Conservation (phyloP, 2,888 invertebrate genomes). For the Perizoma flavofasciatum region DNA sequence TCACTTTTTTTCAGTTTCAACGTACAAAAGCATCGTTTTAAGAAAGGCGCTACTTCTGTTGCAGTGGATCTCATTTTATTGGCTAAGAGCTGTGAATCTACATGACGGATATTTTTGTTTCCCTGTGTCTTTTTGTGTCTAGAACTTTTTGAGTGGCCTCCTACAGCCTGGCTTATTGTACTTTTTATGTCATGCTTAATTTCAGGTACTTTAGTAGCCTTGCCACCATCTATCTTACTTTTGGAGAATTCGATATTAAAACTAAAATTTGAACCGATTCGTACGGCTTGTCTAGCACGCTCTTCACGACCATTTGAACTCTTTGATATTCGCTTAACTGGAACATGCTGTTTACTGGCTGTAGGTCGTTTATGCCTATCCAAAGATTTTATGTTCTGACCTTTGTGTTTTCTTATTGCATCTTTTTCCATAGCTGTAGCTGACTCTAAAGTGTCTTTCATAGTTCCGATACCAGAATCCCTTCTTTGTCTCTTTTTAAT, state of each 20-base stretch:
- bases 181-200: not conserved
- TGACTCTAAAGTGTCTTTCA: slow-evolving; percentile 11
- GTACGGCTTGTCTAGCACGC: slow-evolving; percentile 41
- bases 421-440: slow-evolving; percentile 8
- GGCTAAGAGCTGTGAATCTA: slow-evolving; percentile 28
- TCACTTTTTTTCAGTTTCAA: slow-evolving; percentile 31
- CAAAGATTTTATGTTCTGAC: slow-evolving; percentile 1
- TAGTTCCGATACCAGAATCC: slow-evolving; percentile 35
- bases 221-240: slow-evolving; percentile 4
- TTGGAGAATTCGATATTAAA: slow-evolving; percentile 47
- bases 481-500: slow-evolving; percentile 35
- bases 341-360: not conserved
- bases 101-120: slow-evolving; percentile 11
- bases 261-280: slow-evolving; percentile 47
- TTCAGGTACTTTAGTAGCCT: not conserved
- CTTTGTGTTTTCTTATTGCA: not conserved
- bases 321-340: slow-evolving; percentile 6
- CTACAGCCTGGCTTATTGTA: too few relatives aligned
- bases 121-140: slow-evolving; percentile 12
- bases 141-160: not conserved
- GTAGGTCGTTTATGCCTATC: not conserved
- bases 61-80: slow-evolving; percentile 27
- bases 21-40: slow-evolving; percentile 46
- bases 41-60: slow-evolving; percentile 28
- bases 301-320: not conserved